These are phyloP conservation scores for Ennomos erosarius DNA, from an alignment of 2,888 invertebrate genomes.

Conservation along the genomic window DNA sequence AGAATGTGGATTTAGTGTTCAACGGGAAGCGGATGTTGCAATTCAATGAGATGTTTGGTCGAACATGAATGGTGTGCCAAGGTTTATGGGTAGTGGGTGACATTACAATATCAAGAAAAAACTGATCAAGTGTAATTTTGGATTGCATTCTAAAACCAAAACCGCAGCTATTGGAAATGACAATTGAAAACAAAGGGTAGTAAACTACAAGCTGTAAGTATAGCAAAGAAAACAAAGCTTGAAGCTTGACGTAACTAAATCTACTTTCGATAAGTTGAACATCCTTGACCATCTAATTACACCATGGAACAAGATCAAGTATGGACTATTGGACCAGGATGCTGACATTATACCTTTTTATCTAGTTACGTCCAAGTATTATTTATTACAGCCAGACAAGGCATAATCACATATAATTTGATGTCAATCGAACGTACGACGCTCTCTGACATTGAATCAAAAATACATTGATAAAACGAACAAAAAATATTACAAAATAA, in stretches of 20 bases:
- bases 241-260: background rate
- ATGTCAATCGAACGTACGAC: conserved; percentile 77
- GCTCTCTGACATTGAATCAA: conserved; percentile 78
- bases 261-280: conserved; percentile 25
- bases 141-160: no score
- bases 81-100: no score
- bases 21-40: conserved; percentile 26
- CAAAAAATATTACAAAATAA: conserved; percentile 62
- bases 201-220: no score
- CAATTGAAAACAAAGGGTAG: no score
- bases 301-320: conserved; percentile 26
- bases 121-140: no score
- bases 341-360: conserved; percentile 43
- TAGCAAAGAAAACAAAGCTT: no score
- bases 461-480: conserved; percentile 58
- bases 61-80: background rate
- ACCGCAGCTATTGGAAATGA: no score
- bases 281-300: conserved; percentile 22
- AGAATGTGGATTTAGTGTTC: conserved; percentile 39
- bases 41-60: conserved; percentile 18
- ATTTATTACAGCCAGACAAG: conserved; percentile 48
- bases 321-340: conserved; percentile 54
- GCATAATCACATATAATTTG: conserved; percentile 68
- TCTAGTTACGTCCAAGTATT: conserved; percentile 51
- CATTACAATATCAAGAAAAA: no score